Base-by-base conservation (phyloP, 2,888 invertebrate species). In the Lasiommata megera region DNA sequence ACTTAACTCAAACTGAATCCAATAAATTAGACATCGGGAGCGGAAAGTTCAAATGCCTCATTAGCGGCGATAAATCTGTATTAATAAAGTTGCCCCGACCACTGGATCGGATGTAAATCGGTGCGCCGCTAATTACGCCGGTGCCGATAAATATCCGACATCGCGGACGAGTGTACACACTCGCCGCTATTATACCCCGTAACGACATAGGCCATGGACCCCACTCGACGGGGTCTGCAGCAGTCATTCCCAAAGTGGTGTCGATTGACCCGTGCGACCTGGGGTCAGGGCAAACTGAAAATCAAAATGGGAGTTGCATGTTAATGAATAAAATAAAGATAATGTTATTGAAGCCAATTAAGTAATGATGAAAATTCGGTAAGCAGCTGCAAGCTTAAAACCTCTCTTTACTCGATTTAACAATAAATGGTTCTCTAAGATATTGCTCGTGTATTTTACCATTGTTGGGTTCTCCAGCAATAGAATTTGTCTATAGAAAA, bases 171-270 rank as follows among this genome's bases (percentile, higher is more conserved):
- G 77, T 86, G 85, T 87, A 86, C 80, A 79, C 74, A 77, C 79
- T 52, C 74, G 82, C 84, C 48, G 16, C 47, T 65, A 82, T 82
- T 80, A 83, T 77, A 79, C 74, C 72, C 81, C 76, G 11, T 14
- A 77, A 68, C 73, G 74, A 80, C 77, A 74, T 78, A 81, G 88
- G 85, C 86, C 86, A 78, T 79, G 77, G 88, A 89, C 89, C 89
- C 72, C 88, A 89, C 88, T 79, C 85, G 87, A 81, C 70, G 87
- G 76, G 72, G 73, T 67, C 68, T 40, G 8, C 8, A 11, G 29
- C 34, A 34, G 34, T 34, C 34, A 11, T 34, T 34, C 34, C 34
- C 34, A 34, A 34, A 34, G 34, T 11, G 11, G 34, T 11, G 3
- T 9, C 3, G 3, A 3, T 9, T 11, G 34, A 11, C 34, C 34